Percentiles rank a stretch among this genome's conserved stretches.
phyloP scores from a whole-genome alignment of 2,888 invertebrate species.

The Adelognathus sp. region DNA sequence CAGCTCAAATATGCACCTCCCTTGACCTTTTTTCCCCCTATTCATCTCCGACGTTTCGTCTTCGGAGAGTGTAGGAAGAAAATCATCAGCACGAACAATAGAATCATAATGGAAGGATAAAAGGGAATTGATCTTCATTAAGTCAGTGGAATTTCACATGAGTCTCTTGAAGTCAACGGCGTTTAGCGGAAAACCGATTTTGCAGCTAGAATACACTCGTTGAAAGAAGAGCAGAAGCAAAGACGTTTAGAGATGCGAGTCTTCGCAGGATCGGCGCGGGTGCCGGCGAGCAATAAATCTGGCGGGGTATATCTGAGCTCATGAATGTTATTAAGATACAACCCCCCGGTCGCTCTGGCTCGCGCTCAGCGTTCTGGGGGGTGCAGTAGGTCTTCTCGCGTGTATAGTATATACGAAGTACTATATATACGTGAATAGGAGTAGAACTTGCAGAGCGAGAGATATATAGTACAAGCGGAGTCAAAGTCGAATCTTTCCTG shows the following conservation, averaged over 20 bases:
- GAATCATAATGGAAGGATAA: too few species aligned
- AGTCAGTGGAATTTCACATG: too few species aligned
- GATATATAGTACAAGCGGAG: conserved; percentile 63
- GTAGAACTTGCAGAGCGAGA: conserved; percentile 62
- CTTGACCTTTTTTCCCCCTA: too few species aligned
- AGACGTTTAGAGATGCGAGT: conserved; percentile 59
- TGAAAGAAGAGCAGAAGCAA: conserved; percentile 40
- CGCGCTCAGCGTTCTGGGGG: conserved; percentile 57
- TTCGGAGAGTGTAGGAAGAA: too few species aligned
- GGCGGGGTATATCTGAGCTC: conserved; percentile 81
- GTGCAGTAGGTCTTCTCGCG: conserved; percentile 65
- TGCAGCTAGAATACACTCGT: conserved; percentile 5
- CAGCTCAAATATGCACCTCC: too few species aligned
- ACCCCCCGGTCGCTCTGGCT: conserved; percentile 70
- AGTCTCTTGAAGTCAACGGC: too few species aligned
- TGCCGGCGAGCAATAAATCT: conserved; percentile 80
- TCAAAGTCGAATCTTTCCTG: conserved; percentile 60
- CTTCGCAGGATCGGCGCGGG: conserved; percentile 72
- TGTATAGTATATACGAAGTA: conserved; percentile 31
- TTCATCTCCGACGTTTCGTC: too few species aligned
- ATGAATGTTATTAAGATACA: conserved; percentile 82
- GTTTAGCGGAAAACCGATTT: conserved; percentile 22
- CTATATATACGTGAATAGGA: background rate
- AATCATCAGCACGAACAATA: too few species aligned
- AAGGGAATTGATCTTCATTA: too few species aligned